Evolutionary conservation across 2,888 invertebrate species (phyloP).

Genomic region (Dione juno): DNA sequence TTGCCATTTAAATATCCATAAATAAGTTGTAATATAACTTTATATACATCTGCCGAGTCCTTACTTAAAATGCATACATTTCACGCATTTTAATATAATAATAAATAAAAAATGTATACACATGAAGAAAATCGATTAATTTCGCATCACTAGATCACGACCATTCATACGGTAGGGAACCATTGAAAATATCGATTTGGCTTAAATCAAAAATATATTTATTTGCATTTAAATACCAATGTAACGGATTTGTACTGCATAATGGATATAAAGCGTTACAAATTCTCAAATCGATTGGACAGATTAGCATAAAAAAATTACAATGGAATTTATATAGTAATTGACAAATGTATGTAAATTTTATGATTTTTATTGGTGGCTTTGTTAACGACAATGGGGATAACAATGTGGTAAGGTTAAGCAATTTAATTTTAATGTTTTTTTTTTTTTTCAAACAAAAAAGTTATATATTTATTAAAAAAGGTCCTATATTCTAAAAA

Average conservation of each 20-base stretch:
- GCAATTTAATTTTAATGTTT: slow-evolving; percentile 3
- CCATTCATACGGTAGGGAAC: slow-evolving; percentile 60
- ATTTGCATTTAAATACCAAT: slow-evolving; percentile 68
- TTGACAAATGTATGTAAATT: slow-evolving; percentile 34
- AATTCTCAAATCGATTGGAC: slow-evolving; percentile 71
- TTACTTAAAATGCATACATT: slow-evolving; percentile 4
- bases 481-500: too few species aligned
- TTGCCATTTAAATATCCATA: slow-evolving; percentile 57
- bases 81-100: slow-evolving; percentile 23
- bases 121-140: slow-evolving; percentile 47
- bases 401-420: slow-evolving; percentile 19
- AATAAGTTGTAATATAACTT: slow-evolving; percentile 45
- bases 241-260: slow-evolving; percentile 75
- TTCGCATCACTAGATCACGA: slow-evolving; percentile 59
- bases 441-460: too few species aligned
- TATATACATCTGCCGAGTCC: background rate
- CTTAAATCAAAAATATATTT: slow-evolving; percentile 53
- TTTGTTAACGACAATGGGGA: slow-evolving; percentile 23
- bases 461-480: too few species aligned
- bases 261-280: slow-evolving; percentile 70
- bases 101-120: slow-evolving; percentile 19
- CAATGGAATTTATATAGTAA: slow-evolving; percentile 52
- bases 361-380: slow-evolving; percentile 25
- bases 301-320: slow-evolving; percentile 69
- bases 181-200: slow-evolving; percentile 59